These are phyloP conservation scores for Catajapyx aquilonaris DNA, from an alignment of 1,140 invertebrate genomes.

Conservation along the genomic window DNA sequence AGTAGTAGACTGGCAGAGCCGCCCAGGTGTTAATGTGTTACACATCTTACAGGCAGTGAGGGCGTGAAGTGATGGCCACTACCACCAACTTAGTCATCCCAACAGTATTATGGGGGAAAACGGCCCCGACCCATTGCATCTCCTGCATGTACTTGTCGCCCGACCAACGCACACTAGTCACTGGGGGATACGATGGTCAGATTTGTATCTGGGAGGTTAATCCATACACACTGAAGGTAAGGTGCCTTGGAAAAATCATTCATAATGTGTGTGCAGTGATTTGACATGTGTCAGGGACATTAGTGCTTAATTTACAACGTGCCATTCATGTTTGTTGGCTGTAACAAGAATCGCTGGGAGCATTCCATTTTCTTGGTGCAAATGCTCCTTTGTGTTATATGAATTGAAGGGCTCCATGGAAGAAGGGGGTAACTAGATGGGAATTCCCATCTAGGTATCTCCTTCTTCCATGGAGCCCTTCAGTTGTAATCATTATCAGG, in stretches of 20 bases:
- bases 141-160: constrained; percentile 78
- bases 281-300: neutral
- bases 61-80: constrained; percentile 52
- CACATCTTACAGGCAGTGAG: too few species aligned
- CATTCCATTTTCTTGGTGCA: neutral
- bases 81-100: constrained; percentile 84
- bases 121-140: constrained; percentile 88
- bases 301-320: constrained; percentile 4
- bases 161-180: constrained; percentile 81
- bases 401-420: too few species aligned
- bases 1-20: too few species aligned
- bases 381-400: too few species aligned
- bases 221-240: constrained; percentile 44
- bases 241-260: neutral
- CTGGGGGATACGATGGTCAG: constrained; percentile 94
- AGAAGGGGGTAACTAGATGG: too few species aligned
- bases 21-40: too few species aligned
- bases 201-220: constrained; percentile 93
- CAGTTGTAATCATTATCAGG: too few species aligned
- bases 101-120: constrained; percentile 88
- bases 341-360: neutral
- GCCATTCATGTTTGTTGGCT: neutral
- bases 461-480: too few species aligned
- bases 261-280: neutral
- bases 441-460: too few species aligned